Percentiles rank a stretch among this genome's conserved stretches.
Evolutionary conservation across 2,888 invertebrate genomes (phyloP).

Genomic region (Danaus chrysippus): DNA sequence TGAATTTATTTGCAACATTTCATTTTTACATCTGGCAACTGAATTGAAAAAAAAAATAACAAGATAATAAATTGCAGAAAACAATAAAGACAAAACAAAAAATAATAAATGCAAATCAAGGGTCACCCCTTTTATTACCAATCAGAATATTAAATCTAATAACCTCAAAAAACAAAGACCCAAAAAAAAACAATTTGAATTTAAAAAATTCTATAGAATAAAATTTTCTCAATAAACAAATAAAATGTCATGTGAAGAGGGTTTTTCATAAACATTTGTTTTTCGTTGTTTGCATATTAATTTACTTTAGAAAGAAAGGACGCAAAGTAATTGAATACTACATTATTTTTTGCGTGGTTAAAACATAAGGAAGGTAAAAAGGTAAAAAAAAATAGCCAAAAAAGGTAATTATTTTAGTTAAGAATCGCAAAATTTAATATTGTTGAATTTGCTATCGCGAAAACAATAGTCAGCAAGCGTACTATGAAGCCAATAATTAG

Average conservation of each 20-base stretch:
- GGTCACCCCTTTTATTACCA: conserved; percentile 12
- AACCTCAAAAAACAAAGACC: conserved; percentile 6
- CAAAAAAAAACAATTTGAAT: conserved; percentile 8
- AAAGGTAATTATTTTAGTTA: too few species aligned
- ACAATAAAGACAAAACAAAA: not conserved
- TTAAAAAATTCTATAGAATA: conserved; percentile 12
- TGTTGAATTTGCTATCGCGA: too few species aligned
- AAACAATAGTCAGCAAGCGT: too few species aligned
- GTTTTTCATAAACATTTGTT: not conserved
- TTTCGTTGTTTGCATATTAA: not conserved
- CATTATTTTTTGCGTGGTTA: too few species aligned
- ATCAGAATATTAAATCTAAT: conserved; percentile 12
- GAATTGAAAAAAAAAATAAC: too few species aligned
- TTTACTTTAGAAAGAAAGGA: not conserved
- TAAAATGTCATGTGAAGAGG: not conserved
- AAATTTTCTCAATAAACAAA: not conserved
- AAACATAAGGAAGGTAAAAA: too few species aligned
- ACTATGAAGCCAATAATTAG: too few species aligned
- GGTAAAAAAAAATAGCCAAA: too few species aligned
- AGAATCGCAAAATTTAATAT: too few species aligned
- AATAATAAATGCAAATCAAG: conserved; percentile 18
- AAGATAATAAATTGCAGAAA: not conserved
- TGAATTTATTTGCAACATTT: too few species aligned
- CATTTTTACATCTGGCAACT: too few species aligned
- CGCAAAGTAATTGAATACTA: too few species aligned